Evolutionary conservation across 1,140 invertebrate species (phyloP).

Genomic region (Drosophila subpulchrella): DNA sequence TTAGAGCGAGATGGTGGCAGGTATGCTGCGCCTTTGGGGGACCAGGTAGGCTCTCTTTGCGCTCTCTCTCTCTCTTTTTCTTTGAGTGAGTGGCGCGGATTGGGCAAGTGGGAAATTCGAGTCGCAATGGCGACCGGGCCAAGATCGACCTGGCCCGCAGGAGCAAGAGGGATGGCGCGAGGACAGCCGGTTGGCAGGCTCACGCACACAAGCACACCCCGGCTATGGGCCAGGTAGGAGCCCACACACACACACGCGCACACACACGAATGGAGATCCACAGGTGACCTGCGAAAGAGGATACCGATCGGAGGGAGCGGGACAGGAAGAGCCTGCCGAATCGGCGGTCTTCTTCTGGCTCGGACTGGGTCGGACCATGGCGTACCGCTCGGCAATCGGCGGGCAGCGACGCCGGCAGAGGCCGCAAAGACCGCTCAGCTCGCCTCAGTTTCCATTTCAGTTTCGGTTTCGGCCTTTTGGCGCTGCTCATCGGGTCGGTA

Average conservation of each 20-base stretch:
- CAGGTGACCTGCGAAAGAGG: slow-evolving; percentile 24
- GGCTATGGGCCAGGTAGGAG: slow-evolving; percentile 32
- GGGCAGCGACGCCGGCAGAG: slow-evolving; percentile 42
- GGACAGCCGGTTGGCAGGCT: slow-evolving; percentile 12
- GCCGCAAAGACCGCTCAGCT: slow-evolving; percentile 1
- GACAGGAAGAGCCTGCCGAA: slow-evolving; percentile 4
- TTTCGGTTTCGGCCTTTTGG: slow-evolving; percentile 52
- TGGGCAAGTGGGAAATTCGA: slow-evolving; percentile 26
- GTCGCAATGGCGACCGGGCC: slow-evolving; percentile 28
- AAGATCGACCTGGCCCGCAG: slow-evolving; percentile 11
- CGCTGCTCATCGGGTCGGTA: slow-evolving; percentile 27
- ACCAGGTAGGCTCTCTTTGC: slow-evolving; percentile 1
- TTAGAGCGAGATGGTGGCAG: not conserved
- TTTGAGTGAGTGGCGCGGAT: slow-evolving; percentile 43
- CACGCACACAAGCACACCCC: not conserved
- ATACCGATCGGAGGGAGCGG: slow-evolving; percentile 17
- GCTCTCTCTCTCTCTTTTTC: not conserved
- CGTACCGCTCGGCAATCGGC: slow-evolving; percentile 21
- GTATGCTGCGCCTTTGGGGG: not conserved
- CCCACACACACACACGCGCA: not conserved
- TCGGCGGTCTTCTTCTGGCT: slow-evolving; percentile 15
- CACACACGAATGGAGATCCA: no score
- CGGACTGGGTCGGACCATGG: slow-evolving; percentile 12
- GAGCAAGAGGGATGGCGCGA: slow-evolving; percentile 35
- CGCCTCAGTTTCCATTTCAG: slow-evolving; percentile 31